These are phyloP conservation scores for Dermatemys mawii DNA, from an alignment of 2,113 vertebrate genomes.

Conservation along the genomic window DNA sequence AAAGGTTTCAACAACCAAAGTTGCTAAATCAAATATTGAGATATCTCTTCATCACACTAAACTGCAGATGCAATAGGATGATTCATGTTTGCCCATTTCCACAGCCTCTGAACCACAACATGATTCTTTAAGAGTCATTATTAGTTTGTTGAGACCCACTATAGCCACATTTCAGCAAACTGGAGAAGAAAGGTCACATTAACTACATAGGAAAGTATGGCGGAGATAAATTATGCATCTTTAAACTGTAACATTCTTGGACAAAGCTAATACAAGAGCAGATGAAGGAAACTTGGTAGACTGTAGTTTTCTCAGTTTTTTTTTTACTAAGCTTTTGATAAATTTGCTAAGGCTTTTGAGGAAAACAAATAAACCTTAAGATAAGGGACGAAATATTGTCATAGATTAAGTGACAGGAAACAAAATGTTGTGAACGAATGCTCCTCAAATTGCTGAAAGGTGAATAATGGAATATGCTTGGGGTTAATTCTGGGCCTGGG, in stretches of 20 bases:
- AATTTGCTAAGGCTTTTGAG: background rate
- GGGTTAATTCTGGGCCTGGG: accelerated
- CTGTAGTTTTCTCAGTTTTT: accelerated
- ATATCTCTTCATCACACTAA: background rate
- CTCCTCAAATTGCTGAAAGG: background rate
- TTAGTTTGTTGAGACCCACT: background rate
- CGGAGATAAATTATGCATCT: background rate
- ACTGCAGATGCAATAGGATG: background rate
- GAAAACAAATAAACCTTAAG: background rate
- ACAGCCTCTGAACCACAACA: background rate
- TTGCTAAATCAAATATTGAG: background rate
- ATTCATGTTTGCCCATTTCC: background rate
- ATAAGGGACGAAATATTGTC: background rate
- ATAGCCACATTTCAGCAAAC: background rate
- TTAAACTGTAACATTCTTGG: background rate
- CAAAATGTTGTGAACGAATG: background rate
- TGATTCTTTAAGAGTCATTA: background rate
- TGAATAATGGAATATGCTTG: background rate
- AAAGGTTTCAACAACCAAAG: background rate
- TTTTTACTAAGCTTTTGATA: background rate
- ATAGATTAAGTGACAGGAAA: background rate
- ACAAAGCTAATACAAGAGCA: background rate
- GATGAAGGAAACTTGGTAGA: background rate
- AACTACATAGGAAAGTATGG: background rate
- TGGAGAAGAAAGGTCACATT: background rate